Conservation (phyloP, 1,140 invertebrate genomes). For the Zaprionus kolodkinae region DNA sequence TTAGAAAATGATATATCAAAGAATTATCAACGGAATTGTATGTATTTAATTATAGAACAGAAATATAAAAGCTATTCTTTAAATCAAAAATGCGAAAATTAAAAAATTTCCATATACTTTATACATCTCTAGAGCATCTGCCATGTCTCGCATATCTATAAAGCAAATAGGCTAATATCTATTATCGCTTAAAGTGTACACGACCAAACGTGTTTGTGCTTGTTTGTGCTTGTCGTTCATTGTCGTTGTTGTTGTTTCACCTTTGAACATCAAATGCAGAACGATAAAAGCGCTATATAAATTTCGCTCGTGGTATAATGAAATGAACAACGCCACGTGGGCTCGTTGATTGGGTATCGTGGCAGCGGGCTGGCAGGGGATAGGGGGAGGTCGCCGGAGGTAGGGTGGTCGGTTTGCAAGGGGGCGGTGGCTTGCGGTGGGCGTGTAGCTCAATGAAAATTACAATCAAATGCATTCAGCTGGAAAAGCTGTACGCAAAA, state of each 20-base stretch:
- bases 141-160: too few species aligned
- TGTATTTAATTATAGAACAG: too few species aligned
- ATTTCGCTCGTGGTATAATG: slow-evolving; percentile 62
- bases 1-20: too few species aligned
- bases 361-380: neutral
- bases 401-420: slow-evolving; percentile 5
- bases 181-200: slow-evolving; percentile 27
- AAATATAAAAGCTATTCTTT: too few species aligned
- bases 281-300: slow-evolving; percentile 56
- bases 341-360: slow-evolving; percentile 17
- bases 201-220: slow-evolving; percentile 34
- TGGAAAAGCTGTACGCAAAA: slow-evolving; percentile 79
- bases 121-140: neutral
- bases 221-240: slow-evolving; percentile 9
- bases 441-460: slow-evolving; percentile 63
- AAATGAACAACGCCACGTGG: slow-evolving; percentile 63
- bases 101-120: neutral
- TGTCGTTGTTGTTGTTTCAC: slow-evolving; percentile 54
- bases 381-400: slow-evolving; percentile 42
- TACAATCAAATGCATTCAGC: slow-evolving; percentile 79
- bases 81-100: too few species aligned
- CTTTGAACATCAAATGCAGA: slow-evolving; percentile 66
- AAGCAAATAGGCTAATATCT: slow-evolving; percentile 5
- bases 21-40: too few species aligned
- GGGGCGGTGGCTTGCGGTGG: slow-evolving; percentile 18